These are phyloP conservation scores for Eudorcas thomsonii DNA, from an alignment of 2,113 vertebrate species.

Conservation along the genomic window DNA sequence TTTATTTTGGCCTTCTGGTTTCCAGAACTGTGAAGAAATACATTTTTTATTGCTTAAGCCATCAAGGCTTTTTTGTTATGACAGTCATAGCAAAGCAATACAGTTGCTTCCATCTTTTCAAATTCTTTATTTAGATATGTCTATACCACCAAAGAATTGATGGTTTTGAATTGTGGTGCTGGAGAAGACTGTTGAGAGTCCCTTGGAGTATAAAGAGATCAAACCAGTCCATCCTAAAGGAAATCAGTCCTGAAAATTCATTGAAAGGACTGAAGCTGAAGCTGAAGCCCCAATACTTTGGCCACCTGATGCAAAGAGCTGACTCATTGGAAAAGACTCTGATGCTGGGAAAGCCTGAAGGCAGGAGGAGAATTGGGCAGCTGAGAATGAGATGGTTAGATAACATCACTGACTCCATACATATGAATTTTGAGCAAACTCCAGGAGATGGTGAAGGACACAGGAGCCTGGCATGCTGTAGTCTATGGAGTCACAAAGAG, in stretches of 20 bases:
- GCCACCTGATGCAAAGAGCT: background rate
- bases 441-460: background rate
- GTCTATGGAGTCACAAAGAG: background rate
- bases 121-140: background rate
- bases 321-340: background rate
- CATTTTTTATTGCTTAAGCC: background rate
- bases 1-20: background rate
- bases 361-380: background rate
- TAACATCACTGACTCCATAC: background rate
- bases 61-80: background rate
- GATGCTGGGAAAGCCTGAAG: background rate
- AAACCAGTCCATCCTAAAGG: background rate
- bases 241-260: background rate
- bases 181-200: background rate
- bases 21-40: background rate
- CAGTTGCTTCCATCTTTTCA: background rate
- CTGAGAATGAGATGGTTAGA: background rate
- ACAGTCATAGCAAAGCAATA: background rate
- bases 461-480: background rate
- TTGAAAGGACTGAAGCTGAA: background rate
- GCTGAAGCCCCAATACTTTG: background rate
- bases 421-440: background rate
- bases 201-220: background rate
- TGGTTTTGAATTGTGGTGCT: background rate
- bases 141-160: background rate